Percentiles rank a stretch among this genome's conserved stretches.
phyloP scores from a whole-genome alignment of 23 tunicate species.

The Styela clava region DNA sequence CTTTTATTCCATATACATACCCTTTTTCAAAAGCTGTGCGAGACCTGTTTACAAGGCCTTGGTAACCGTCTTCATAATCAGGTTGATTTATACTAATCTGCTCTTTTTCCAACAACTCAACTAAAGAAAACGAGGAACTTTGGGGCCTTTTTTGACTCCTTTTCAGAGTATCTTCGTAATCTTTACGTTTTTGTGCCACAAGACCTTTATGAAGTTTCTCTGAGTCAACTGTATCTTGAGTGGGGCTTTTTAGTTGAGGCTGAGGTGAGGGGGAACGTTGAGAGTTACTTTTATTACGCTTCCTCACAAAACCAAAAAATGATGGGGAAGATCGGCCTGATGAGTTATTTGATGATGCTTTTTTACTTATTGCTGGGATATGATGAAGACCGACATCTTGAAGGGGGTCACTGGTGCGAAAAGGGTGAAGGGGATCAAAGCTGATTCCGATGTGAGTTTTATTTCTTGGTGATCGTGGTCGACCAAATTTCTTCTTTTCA shows the following conservation, averaged over 20 bases:
- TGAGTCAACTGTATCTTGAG: not conserved
- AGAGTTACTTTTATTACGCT: conserved; percentile 9
- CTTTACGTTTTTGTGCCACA: conserved; percentile 22
- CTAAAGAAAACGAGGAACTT: not conserved
- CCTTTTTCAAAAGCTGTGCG: conserved; percentile 18
- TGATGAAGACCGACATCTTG: not conserved
- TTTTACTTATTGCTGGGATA: conserved; percentile 2
- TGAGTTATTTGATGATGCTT: not conserved
- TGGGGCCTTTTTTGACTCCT: not conserved
- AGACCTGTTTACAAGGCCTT: conserved; percentile 30
- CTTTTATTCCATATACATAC: no score
- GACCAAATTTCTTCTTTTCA: conserved; percentile 6
- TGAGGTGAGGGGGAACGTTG: conserved; percentile 16
- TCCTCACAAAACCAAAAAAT: conserved; percentile 16
- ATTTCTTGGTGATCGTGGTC: conserved; percentile 25
- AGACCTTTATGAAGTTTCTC: conserved; percentile 6
- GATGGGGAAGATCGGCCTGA: conserved; percentile 3
- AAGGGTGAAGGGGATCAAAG: conserved; percentile 23
- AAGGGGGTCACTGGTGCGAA: not conserved
- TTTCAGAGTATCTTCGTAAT: conserved; percentile 14
- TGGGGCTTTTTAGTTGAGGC: not conserved
- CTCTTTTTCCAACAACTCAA: conserved; percentile 16
- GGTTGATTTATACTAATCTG: not conserved
- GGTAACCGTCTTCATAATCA: not conserved
- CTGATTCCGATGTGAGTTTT: conserved; percentile 27